These are phyloP conservation scores for Umimayanthus kanabou DNA, from an alignment of 92 coral and sea anemone species.

Conservation along the genomic window DNA sequence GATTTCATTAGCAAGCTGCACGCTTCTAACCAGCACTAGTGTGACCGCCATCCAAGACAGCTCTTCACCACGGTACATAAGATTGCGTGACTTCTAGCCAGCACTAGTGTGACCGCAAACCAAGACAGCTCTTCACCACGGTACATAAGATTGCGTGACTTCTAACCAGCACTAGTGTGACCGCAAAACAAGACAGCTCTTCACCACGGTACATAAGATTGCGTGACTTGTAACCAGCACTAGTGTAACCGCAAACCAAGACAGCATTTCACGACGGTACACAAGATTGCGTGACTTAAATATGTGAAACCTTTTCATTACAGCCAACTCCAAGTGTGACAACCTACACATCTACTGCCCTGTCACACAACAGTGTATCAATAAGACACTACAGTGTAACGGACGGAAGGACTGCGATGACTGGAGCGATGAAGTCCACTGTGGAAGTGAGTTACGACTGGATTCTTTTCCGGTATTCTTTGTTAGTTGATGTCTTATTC, in stretches of 20 bases:
- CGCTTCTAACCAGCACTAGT: no score
- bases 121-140: no score
- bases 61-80: no score
- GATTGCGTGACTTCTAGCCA: no score
- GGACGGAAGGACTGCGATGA: conserved; percentile 71
- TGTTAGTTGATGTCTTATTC: background rate
- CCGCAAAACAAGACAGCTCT: no score
- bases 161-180: no score
- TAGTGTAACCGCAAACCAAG: no score
- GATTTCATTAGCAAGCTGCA: no score
- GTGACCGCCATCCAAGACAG: no score
- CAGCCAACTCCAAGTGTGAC: conserved; percentile 59
- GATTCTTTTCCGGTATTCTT: background rate
- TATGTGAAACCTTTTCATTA: background rate
- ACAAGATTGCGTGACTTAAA: background rate
- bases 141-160: no score
- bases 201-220: background rate
- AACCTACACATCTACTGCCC: conserved; percentile 72
- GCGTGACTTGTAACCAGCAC: background rate
- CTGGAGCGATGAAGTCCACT: conserved; percentile 81
- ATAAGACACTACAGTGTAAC: conserved; percentile 81
- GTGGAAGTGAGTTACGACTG: conserved; percentile 49
- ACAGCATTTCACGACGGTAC: background rate
- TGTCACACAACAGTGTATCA: conserved; percentile 51
- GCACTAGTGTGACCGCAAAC: no score